phyloP scores from a whole-genome alignment of 1,140 invertebrate species.

The Stegodyphus mimosarum region DNA sequence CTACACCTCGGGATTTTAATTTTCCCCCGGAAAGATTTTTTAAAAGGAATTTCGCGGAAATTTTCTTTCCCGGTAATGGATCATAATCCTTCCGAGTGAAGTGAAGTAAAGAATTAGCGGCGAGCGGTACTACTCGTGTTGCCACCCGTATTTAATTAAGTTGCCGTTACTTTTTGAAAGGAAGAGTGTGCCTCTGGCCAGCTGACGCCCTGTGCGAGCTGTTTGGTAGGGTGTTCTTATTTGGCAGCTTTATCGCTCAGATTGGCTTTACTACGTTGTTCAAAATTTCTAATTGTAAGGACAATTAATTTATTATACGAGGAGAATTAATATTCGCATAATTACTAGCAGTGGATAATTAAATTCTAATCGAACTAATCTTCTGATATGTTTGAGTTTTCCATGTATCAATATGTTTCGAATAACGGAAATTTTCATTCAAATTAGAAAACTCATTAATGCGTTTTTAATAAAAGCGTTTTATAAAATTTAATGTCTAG shows the following conservation, averaged over 20 bases:
- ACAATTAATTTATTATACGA: too few relatives aligned
- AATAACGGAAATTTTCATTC: too few relatives aligned
- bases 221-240: background rate
- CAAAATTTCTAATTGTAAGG: too few relatives aligned
- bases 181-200: slow-evolving; percentile 53
- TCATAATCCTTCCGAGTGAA: slow-evolving; percentile 54
- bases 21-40: slow-evolving; percentile 40
- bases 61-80: slow-evolving; percentile 57
- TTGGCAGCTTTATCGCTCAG: slow-evolving; percentile 14
- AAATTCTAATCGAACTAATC: too few relatives aligned
- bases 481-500: too few relatives aligned
- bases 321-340: too few relatives aligned
- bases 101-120: slow-evolving; percentile 58
- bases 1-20: slow-evolving; percentile 55
- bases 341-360: too few relatives aligned
- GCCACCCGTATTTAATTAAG: slow-evolving; percentile 59
- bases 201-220: slow-evolving; percentile 48
- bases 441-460: too few relatives aligned
- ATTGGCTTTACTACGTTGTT: background rate
- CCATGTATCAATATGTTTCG: too few relatives aligned
- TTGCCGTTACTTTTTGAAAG: slow-evolving; percentile 57
- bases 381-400: too few relatives aligned
- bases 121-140: slow-evolving; percentile 46
- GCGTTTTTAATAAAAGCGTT: too few relatives aligned
- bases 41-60: slow-evolving; percentile 38